phyloP scores from a whole-genome alignment of 2,888 invertebrate species.

The Tridacna gigas region DNA sequence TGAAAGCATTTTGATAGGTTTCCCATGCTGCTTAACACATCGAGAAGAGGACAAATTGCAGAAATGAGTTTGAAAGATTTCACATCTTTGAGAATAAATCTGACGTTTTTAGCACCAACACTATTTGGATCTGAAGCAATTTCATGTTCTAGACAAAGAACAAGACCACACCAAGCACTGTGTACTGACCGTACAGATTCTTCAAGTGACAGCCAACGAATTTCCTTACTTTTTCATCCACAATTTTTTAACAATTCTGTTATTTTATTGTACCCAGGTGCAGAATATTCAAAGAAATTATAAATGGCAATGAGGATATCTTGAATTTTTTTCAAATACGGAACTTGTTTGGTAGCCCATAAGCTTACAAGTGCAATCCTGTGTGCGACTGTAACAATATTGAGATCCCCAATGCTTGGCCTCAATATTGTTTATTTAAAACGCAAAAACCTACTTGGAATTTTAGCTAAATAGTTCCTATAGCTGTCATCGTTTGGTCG shows the following conservation, averaged over 20 bases:
- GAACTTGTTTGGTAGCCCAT: too few relatives aligned
- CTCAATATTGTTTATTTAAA: too few relatives aligned
- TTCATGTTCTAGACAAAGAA: conserved; percentile 48
- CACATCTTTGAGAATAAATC: conserved; percentile 34
- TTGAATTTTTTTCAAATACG: conserved; percentile 31
- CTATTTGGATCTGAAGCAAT: conserved; percentile 25
- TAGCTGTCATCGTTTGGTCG: too few relatives aligned
- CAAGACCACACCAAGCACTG: conserved; percentile 31
- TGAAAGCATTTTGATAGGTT: conserved; percentile 38
- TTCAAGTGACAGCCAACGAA: conserved; percentile 48
- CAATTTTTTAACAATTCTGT: conserved; percentile 36
- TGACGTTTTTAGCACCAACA: conserved; percentile 43
- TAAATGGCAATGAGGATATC: conserved; percentile 28
- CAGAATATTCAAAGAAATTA: conserved; percentile 52
- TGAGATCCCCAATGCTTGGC: too few relatives aligned
- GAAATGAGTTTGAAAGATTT: conserved; percentile 48
- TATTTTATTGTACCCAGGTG: conserved; percentile 45
- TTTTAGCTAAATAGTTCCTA: too few relatives aligned
- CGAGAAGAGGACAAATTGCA: conserved; percentile 32
- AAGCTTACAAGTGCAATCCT: too few relatives aligned
- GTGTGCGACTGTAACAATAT: too few relatives aligned
- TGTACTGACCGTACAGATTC: conserved; percentile 39
- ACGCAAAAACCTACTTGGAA: too few relatives aligned
- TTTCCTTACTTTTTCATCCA: conserved; percentile 44
- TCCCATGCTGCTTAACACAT: conserved; percentile 26